These are phyloP conservation scores for Rattus norvegicus DNA, from an alignment of 2,113 vertebrate genomes.

Conservation along the genomic window DNA sequence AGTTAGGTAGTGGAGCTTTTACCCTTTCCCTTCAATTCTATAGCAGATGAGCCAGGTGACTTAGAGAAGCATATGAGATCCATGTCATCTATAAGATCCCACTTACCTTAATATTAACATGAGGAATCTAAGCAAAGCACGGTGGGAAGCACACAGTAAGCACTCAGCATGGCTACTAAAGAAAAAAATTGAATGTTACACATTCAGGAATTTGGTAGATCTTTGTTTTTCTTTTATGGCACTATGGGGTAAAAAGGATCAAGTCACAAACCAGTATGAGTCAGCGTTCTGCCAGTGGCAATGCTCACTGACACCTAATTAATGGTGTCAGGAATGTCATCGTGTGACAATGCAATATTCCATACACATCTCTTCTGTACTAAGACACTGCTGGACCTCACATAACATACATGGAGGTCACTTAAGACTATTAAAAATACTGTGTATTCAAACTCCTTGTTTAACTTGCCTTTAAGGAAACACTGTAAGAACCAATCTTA, in stretches of 20 bases:
- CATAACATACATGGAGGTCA: neutral
- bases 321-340: conserved; percentile 67
- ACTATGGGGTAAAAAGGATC: conserved; percentile 72
- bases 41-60: neutral
- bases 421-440: neutral
- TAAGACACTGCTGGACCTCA: neutral
- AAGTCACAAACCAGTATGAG: conserved; percentile 73
- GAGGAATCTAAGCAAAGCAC: neutral
- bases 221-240: conserved; percentile 70
- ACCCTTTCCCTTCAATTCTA: neutral
- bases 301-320: conserved; percentile 55
- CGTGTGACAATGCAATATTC: neutral
- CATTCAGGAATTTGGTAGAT: neutral
- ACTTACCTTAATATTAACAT: neutral
- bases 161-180: neutral
- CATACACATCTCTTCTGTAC: neutral
- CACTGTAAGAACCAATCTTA: neutral
- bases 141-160: neutral
- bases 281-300: conserved; percentile 75
- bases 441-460: neutral
- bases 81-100: neutral
- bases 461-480: neutral
- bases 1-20: neutral
- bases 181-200: conserved; percentile 12
- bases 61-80: neutral